Evolutionary conservation across 2,797 vertebrate species (phyloP).

Genomic region (Euphonia xanthogaster): DNA sequence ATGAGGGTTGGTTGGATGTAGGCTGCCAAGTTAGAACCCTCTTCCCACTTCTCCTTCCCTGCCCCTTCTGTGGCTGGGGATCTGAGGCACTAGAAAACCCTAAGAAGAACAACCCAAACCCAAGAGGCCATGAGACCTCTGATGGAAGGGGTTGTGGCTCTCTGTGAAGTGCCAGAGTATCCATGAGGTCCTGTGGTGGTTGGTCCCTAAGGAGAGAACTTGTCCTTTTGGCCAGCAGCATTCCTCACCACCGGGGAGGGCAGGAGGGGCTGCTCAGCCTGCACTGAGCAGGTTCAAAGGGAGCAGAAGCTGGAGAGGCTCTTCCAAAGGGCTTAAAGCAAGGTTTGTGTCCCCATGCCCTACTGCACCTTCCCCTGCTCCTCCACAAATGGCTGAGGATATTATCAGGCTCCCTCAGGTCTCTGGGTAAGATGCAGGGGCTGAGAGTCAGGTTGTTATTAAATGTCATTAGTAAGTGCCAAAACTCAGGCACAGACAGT

Average conservation of each 20-base stretch:
- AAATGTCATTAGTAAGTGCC: slow-evolving; percentile 21
- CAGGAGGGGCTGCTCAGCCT: background rate
- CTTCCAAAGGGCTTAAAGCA: background rate
- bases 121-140: accelerated
- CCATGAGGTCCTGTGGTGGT: background rate
- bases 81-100: background rate
- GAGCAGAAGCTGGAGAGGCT: background rate
- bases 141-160: background rate
- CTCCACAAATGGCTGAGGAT: background rate
- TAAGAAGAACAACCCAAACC: background rate
- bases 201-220: background rate
- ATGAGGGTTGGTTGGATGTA: background rate
- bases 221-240: background rate
- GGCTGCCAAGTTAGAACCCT: background rate
- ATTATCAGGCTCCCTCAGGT: background rate
- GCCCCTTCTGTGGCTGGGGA: background rate
- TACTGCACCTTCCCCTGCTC: background rate
- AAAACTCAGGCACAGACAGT: background rate
- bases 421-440: background rate
- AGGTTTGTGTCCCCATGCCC: accelerated
- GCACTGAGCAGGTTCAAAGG: background rate
- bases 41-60: background rate
- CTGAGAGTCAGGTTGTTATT: slow-evolving; percentile 36
- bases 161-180: background rate
- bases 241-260: background rate